Base-by-base conservation (phyloP, 2,113 vertebrate species). In the Marcusenius ussheri region DNA sequence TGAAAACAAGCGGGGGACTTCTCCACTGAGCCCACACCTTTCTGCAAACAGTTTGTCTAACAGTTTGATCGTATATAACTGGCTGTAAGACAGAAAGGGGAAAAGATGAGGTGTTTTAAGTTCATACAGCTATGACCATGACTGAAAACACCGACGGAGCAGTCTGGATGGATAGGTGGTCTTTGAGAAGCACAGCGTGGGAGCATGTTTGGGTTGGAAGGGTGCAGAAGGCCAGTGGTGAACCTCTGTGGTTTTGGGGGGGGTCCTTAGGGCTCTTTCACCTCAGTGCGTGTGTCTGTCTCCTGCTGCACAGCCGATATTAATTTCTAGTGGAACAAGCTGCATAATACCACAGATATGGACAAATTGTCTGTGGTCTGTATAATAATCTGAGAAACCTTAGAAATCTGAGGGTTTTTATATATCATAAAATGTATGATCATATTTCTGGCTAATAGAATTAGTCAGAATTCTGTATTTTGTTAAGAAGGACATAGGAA, bases 251-350 rank as follows among this genome's bases (percentile, higher is more conserved):
- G 90, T 66, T 70, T 70, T 53, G 2, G 83, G 35, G 51, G 46
- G 42, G 35, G 31, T 31, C 88, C 39, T 89, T 46, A 77, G 66
- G 21, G 50, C 24, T 1, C 11, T 21, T 53, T 51, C 90, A 50
- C 39, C 47, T 83, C 47, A 56, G 46, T 91, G 27, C 53, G 9
- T 86, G 8, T 87, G 50, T 89, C 80, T 91, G 90, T 2, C 85
- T 90, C 5, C 89, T 90, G 77, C 9, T 90, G 92, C 5, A 27
- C 91, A 99, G 98, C 98, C 0, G 98, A 98, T 42, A 95, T 99
- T 90, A 97, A 97, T 1, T 99, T 99, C 15, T 97, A 99, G 53
- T 92, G 99, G 87, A 98, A 98, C 0, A 98, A 99, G 91, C 97
- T 97, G 0, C 98, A 98, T 0, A 42, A 77, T 77, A 31, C 35